Conservation (phyloP, 2,113 vertebrate species). For the Cyphomyrus discorhynchus region DNA sequence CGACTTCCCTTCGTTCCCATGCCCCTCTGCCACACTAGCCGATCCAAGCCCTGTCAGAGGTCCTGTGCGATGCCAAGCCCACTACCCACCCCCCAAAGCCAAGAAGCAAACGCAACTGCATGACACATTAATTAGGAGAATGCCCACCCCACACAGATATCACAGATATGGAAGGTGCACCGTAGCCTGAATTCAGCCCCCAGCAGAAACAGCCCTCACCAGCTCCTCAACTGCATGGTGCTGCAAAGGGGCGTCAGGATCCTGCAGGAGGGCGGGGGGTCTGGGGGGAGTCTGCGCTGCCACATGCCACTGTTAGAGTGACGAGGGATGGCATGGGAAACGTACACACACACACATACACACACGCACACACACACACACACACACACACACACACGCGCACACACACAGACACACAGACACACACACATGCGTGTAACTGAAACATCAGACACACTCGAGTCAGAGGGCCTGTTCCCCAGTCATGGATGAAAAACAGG, state of each 20-base stretch:
- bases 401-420: neutral
- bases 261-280: neutral
- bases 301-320: neutral
- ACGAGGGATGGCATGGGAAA: neutral
- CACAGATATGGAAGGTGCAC: neutral
- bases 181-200: neutral
- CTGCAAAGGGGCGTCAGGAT: neutral
- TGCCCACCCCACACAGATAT: neutral
- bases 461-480: neutral
- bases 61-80: neutral
- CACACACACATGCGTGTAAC: no score
- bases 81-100: neutral
- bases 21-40: neutral
- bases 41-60: neutral
- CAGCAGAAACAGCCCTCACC: neutral
- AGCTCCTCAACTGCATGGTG: neutral
- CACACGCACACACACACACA: no score
- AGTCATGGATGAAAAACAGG: neutral
- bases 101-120: neutral
- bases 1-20: neutral
- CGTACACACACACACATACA: neutral
- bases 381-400: accelerated
- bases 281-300: neutral
- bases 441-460: neutral
- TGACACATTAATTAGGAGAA: neutral